These are phyloP conservation scores for Sicus ferrugineus DNA, from an alignment of 2,888 invertebrate genomes.

Conservation along the genomic window DNA sequence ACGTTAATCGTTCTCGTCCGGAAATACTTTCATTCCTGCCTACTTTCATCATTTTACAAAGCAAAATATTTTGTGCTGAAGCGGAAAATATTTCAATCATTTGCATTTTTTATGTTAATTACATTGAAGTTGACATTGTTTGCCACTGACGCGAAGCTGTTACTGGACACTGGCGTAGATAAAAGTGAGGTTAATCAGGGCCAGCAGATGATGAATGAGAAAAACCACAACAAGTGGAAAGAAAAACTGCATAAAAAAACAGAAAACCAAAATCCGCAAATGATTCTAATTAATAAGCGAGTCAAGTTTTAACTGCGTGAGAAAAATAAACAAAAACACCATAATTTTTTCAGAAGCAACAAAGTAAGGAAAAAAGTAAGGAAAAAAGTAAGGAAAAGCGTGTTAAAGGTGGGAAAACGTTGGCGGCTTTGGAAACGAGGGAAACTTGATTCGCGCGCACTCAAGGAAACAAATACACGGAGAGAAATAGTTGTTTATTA, in stretches of 20 bases:
- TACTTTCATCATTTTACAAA: no score
- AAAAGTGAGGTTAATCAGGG: constrained; percentile 17
- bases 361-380: constrained; percentile 15
- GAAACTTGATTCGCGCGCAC: no score
- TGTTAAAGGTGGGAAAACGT: background rate
- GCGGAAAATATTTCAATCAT: background rate
- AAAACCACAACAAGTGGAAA: background rate
- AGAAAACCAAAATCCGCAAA: background rate
- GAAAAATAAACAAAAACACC: constrained; percentile 43
- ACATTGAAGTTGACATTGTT: constrained; percentile 8
- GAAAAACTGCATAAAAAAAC: background rate
- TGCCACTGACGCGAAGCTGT: constrained; percentile 7
- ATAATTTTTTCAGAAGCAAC: constrained; percentile 23
- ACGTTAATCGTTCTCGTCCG: no score
- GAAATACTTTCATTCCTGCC: no score
- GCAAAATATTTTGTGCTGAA: no score
- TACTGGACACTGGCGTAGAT: constrained; percentile 10
- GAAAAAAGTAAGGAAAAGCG: background rate
- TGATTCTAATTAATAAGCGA: constrained; percentile 62
- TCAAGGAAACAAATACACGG: no score
- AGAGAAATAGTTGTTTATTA: no score
- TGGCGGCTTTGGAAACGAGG: no score
- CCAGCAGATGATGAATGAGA: constrained; percentile 1
- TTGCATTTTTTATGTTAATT: constrained; percentile 13
- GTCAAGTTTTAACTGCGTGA: constrained; percentile 63